A percentile compares a stretch with the other conserved stretches of the same genome.
Evolutionary conservation across 2,888 invertebrate genomes (phyloP).

Genomic region (Linyphia triangularis): DNA sequence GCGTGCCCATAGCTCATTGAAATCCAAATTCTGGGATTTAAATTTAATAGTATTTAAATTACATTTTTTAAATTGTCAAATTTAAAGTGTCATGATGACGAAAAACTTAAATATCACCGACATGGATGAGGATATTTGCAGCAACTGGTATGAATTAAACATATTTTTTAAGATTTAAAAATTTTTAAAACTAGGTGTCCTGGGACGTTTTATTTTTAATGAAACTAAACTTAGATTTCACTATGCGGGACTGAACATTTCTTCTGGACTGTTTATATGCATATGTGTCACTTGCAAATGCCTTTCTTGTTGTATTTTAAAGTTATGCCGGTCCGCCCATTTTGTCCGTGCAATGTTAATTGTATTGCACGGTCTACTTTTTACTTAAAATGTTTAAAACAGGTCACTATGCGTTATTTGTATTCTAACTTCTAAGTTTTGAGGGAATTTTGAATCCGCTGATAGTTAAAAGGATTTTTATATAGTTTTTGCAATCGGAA

Average conservation of each 20-base stretch:
- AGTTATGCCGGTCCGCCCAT: constrained; percentile 67
- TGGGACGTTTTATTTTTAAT: neutral
- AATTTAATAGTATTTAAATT: constrained; percentile 13
- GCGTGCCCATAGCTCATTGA: constrained; percentile 23
- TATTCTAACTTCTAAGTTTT: neutral
- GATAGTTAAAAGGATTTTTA: neutral
- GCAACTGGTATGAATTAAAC: neutral
- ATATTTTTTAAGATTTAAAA: neutral
- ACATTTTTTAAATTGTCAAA: neutral
- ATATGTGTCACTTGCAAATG: constrained; percentile 21
- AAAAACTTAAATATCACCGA: neutral
- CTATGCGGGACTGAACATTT: constrained; percentile 26
- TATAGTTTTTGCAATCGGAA: neutral
- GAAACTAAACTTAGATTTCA: neutral
- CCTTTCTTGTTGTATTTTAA: constrained; percentile 27
- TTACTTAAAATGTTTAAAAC: constrained; percentile 33
- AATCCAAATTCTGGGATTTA: neutral
- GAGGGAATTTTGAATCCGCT: neutral
- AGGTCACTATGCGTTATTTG: neutral
- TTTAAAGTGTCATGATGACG: constrained; percentile 5
- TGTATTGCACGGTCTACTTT: constrained; percentile 55
- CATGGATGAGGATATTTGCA: neutral
- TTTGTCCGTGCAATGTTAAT: constrained; percentile 45
- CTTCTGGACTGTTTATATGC: constrained; percentile 32
- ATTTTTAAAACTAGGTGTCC: neutral